Percentiles rank a stretch among this genome's conserved stretches.
Conservation (phyloP, 2,888 invertebrate genomes). For the Drosophila meridionalis region DNA sequence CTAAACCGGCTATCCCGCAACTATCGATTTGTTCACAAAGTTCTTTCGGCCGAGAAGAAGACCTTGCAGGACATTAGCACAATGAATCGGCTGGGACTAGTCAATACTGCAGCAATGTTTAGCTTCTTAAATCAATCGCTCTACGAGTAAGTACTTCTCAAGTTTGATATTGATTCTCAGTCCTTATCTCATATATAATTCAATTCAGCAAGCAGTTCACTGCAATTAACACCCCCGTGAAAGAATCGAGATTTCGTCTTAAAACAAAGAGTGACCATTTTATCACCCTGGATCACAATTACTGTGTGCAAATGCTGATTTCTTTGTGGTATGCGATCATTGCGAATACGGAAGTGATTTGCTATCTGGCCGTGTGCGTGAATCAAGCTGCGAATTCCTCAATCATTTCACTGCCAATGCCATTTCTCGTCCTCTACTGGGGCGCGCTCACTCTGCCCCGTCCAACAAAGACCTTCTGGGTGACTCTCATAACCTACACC, state of each 20-base stretch:
- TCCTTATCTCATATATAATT: too few species aligned
- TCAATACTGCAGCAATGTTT: conserved; percentile 71
- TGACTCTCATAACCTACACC: conserved; percentile 97
- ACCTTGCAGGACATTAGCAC: conserved; percentile 89
- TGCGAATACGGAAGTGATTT: conserved; percentile 93
- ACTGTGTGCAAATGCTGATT: conserved; percentile 76
- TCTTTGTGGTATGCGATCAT: conserved; percentile 80
- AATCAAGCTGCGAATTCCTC: conserved; percentile 96
- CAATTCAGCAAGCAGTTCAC: conserved; percentile 40
- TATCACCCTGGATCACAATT: conserved; percentile 85
- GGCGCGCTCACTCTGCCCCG: conserved; percentile 97
- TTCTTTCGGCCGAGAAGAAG: conserved; percentile 94
- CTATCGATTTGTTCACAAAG: conserved; percentile 95
- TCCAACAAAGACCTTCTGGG: conserved; percentile 98
- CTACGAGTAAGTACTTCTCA: conserved; percentile 48
- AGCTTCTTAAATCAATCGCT: conserved; percentile 64
- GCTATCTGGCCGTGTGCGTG: conserved; percentile 97
- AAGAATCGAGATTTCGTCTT: conserved; percentile 2
- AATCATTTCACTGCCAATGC: conserved; percentile 95
- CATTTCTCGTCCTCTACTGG: conserved; percentile 98
- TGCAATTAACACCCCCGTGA: neutral
- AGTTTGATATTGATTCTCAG: neutral
- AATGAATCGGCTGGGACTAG: conserved; percentile 64
- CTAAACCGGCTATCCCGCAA: conserved; percentile 94
- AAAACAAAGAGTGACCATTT: conserved; percentile 61